phyloP scores from a whole-genome alignment of 2,888 invertebrate species.

The Drosophila falleni region DNA sequence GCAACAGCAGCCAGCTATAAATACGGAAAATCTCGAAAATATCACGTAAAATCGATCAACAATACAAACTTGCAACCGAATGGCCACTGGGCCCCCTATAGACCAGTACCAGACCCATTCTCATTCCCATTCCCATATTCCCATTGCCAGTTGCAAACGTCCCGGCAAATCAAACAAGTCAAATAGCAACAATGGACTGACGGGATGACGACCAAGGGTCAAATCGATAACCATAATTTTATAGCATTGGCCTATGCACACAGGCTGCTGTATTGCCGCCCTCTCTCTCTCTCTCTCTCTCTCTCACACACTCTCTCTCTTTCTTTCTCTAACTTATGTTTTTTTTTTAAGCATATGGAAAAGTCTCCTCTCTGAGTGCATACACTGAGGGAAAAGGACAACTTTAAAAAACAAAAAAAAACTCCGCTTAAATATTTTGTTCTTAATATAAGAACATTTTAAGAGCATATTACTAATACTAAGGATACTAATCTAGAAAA shows the following conservation, averaged over 20 bases:
- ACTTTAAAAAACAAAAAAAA: no score
- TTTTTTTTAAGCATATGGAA: slow-evolving; percentile 3
- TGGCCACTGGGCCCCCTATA: slow-evolving; percentile 62
- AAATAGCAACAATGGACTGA: slow-evolving; percentile 37
- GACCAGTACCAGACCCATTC: background rate
- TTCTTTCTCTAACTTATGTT: background rate
- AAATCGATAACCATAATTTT: slow-evolving; percentile 80
- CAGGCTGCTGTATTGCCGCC: slow-evolving; percentile 27
- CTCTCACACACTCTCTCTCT: background rate
- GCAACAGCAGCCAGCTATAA: slow-evolving; percentile 68
- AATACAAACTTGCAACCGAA: slow-evolving; percentile 84
- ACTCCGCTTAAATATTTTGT: no score
- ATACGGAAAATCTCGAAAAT: slow-evolving; percentile 84
- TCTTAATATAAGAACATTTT: no score
- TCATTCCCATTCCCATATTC: slow-evolving; percentile 1
- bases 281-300: background rate
- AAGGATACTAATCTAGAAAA: no score
- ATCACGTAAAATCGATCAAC: slow-evolving; percentile 85
- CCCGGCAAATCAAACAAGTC: slow-evolving; percentile 67
- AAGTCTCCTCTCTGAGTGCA: slow-evolving; percentile 2
- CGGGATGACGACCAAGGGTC: slow-evolving; percentile 69
- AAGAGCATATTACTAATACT: no score
- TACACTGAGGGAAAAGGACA: background rate
- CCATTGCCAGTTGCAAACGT: background rate
- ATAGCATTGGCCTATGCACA: slow-evolving; percentile 55